Conservation (phyloP, 2,113 vertebrate genomes). For the Xenopus borealis region DNA sequence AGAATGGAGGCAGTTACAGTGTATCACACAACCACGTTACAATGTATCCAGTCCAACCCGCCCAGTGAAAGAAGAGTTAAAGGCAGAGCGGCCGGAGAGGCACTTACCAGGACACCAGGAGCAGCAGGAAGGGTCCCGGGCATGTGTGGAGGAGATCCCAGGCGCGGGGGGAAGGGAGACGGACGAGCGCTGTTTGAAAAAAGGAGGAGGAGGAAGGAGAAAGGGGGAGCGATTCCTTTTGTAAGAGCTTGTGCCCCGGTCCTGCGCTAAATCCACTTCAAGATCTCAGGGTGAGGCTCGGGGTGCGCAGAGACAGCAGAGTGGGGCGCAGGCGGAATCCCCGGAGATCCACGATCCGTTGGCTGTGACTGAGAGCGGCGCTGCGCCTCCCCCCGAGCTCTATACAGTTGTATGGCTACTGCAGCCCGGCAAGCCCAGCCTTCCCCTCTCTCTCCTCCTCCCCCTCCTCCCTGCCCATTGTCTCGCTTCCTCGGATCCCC, state of each 20-base stretch:
- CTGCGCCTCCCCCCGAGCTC: not conserved
- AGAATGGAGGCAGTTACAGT: no score
- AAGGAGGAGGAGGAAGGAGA: conserved; percentile 25
- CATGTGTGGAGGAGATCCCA: conserved; percentile 22
- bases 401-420: conserved; percentile 53
- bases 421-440: conserved; percentile 43
- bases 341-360: not conserved
- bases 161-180: conserved; percentile 8
- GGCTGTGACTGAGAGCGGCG: no score
- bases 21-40: no score
- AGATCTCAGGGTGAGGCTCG: not conserved
- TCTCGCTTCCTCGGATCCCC: not conserved
- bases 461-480: not conserved
- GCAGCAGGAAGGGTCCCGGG: conserved; percentile 1
- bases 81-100: no score
- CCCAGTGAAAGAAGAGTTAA: no score
- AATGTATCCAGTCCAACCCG: no score
- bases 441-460: not conserved
- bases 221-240: conserved; percentile 47
- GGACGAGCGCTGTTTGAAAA: not conserved
- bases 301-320: not conserved
- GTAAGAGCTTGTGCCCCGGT: conserved; percentile 3
- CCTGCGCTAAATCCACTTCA: conserved; percentile 18
- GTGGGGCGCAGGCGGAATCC: not conserved
- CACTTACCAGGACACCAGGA: not conserved